These are phyloP conservation scores for Antigone vipio DNA, from an alignment of 2,113 vertebrate genomes.

Conservation along the genomic window DNA sequence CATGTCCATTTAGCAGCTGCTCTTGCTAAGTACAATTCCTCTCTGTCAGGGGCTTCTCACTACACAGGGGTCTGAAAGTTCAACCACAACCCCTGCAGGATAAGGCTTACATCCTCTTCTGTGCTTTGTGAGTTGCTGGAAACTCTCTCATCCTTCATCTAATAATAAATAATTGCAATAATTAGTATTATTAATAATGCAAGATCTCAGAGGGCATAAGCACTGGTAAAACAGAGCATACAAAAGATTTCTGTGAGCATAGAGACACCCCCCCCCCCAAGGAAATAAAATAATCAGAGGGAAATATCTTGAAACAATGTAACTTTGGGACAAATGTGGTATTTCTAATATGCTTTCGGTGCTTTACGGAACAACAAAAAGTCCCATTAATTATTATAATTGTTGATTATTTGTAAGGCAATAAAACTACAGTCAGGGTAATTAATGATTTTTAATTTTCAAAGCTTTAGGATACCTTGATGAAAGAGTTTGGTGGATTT, in stretches of 20 bases:
- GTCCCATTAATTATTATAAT: background rate
- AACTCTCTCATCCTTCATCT: constrained; percentile 3
- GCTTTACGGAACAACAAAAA: background rate
- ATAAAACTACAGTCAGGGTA: background rate
- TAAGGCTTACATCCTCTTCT: background rate
- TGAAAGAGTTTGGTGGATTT: background rate
- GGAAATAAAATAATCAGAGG: constrained; percentile 35
- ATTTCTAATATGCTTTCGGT: background rate
- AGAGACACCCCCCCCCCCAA: background rate
- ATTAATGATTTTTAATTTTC: constrained; percentile 49
- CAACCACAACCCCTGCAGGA: background rate
- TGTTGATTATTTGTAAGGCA: constrained; percentile 13
- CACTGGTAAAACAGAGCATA: constrained; percentile 9
- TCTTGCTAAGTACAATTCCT: background rate
- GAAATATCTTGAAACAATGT: constrained; percentile 11
- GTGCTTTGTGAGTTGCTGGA: background rate
- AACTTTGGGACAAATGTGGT: background rate
- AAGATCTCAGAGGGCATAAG: constrained; percentile 11
- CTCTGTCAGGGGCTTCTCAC: background rate
- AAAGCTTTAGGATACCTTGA: background rate
- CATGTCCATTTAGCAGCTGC: background rate
- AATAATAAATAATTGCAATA: constrained; percentile 62
- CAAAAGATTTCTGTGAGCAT: background rate
- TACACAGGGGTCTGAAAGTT: background rate
- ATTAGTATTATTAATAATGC: constrained; percentile 59